phyloP scores from a whole-genome alignment of 1,140 invertebrate species.

The Monomorium pharaonis region DNA sequence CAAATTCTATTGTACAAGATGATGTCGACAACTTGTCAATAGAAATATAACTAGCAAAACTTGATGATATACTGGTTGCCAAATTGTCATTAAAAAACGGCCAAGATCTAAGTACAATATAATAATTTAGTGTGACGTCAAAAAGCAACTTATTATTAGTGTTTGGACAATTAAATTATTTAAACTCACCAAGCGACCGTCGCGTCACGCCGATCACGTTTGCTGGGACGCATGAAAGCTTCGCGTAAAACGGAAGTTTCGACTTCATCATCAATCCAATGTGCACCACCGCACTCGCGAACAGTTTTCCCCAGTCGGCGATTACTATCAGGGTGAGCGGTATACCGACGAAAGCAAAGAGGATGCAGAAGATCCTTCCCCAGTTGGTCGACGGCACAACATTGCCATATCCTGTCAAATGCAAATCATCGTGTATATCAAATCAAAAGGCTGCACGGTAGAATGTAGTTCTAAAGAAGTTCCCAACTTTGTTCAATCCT shows the following conservation, averaged over 20 bases:
- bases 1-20: no score
- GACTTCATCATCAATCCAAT: conserved; percentile 68
- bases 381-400: conserved; percentile 94
- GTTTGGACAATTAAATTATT: background rate
- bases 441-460: background rate
- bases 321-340: conserved; percentile 97
- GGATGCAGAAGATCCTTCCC: conserved; percentile 95
- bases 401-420: conserved; percentile 95
- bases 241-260: conserved; percentile 66
- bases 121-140: no score
- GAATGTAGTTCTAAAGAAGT: background rate
- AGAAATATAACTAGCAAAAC: no score
- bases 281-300: conserved; percentile 90
- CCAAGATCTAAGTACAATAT: no score
- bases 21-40: no score
- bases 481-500: conserved; percentile 59
- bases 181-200: conserved; percentile 75
- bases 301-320: conserved; percentile 94
- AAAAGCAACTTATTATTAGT: no score
- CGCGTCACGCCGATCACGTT: conserved; percentile 73
- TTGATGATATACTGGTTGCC: no score
- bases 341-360: conserved; percentile 97
- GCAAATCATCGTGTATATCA: background rate
- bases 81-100: no score
- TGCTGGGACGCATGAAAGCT: conserved; percentile 70